These are phyloP conservation scores for Egretta garzetta DNA, from an alignment of 2,113 vertebrate species.

Conservation along the genomic window DNA sequence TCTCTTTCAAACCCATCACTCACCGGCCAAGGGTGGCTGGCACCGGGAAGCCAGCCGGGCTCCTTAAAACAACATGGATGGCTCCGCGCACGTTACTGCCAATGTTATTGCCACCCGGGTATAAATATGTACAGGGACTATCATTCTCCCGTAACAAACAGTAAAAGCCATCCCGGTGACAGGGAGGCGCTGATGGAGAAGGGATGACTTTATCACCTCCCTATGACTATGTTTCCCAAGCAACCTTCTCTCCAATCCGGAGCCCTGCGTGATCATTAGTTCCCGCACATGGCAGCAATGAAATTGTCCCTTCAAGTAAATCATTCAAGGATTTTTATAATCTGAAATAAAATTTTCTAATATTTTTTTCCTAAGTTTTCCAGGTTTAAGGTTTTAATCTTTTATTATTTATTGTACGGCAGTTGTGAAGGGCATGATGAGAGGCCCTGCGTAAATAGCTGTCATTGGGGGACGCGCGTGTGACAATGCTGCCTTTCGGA, in stretches of 20 bases:
- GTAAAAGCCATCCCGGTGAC: constrained; percentile 63
- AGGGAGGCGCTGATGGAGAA: constrained; percentile 54
- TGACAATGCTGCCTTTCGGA: constrained; percentile 9
- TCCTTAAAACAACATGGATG: constrained; percentile 46
- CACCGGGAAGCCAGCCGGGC: fast-evolving
- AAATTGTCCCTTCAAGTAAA: constrained; percentile 84
- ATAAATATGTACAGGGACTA: constrained; percentile 53
- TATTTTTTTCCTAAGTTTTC: constrained; percentile 84
- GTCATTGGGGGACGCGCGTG: neutral
- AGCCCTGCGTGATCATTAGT: constrained; percentile 69
- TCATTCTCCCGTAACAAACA: constrained; percentile 71
- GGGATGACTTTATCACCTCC: constrained; percentile 74
- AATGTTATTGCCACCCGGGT: neutral
- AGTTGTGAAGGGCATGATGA: constrained; percentile 71
- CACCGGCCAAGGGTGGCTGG: fast-evolving
- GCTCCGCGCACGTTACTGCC: constrained; percentile 17
- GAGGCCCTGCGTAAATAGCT: constrained; percentile 50
- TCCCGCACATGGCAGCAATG: constrained; percentile 79
- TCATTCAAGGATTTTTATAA: constrained; percentile 83
- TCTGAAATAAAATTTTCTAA: constrained; percentile 83
- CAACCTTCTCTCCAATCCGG: constrained; percentile 27
- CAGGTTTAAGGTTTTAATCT: constrained; percentile 85
- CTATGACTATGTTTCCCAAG: constrained; percentile 61
- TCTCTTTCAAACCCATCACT: neutral
- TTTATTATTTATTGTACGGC: constrained; percentile 81